Base-by-base conservation (phyloP, 2,797 vertebrate genomes). In the Poecilia picta region DNA sequence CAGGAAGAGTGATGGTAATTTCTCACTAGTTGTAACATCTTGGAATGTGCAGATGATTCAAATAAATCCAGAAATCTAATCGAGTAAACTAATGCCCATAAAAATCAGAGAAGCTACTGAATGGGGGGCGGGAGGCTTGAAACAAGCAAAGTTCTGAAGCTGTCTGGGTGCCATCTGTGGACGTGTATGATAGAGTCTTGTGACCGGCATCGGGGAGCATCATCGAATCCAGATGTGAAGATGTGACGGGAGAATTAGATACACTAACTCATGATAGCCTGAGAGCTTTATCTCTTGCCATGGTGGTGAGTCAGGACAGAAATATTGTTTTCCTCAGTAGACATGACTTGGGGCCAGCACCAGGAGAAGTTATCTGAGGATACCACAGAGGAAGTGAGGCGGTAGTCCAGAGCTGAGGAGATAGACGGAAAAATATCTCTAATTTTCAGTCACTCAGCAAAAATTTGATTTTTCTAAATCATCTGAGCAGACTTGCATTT, bases 191-290 rank as follows among this genome's bases (percentile, higher is more conserved):
- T 76, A 28, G 18, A 43, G 51, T 85, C 86, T 80, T 77, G 73
- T 79, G 80, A 89, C 77, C 72, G 66, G 66, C 51, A 41, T 12
- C 8, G 0, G 5, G 78, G 39, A 79, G 73, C 31, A 82, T 51
- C 46, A 62, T 70, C 43, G 80, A 83, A 86, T 83, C 57, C 25
- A 39, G 49, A 80, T 86, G 71, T 45, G 16, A 85, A 73, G 64
- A 23, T 41, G 45, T 70, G 25, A 43, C 16, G 72, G 66, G 66
- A 73, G 43, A 85, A 81, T 89, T 78, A 72, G 45, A 82, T 78
- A 77, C 45, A 49, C 66, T n/a, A 71, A 81, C 47, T 72, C 10
- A 0, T 82, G 77, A 82, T 57, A 51, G 80, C 76, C 53, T 68
- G 3, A 31, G 16, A 70, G 64, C 36, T 81, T 85, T 53, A 71